A percentile compares a stretch with the other conserved stretches of the same genome.
phyloP scores from a whole-genome alignment of 2,113 vertebrate species.

The Salvelinus fontinalis region DNA sequence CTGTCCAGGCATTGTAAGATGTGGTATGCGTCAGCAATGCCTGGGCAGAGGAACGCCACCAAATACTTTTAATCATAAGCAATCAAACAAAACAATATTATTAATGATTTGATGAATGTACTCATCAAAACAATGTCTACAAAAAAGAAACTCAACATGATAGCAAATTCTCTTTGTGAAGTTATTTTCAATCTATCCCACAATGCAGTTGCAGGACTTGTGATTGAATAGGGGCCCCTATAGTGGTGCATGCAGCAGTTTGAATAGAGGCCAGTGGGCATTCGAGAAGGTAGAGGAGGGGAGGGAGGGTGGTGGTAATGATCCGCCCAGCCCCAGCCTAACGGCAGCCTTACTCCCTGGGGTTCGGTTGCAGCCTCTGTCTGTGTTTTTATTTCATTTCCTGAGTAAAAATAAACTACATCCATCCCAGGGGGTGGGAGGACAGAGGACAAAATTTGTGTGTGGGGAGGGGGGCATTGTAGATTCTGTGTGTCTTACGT shows the following conservation, averaged over 20 bases:
- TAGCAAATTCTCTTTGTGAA: background rate
- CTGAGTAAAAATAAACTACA: conserved; percentile 39
- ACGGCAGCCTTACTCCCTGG: conserved; percentile 32
- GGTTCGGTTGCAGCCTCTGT: conserved; percentile 40
- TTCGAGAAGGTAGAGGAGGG: background rate
- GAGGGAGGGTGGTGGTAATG: background rate
- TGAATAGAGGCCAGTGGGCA: background rate
- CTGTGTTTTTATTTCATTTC: conserved; percentile 44
- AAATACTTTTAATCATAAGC: no score
- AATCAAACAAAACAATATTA: background rate
- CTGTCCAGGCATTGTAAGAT: no score
- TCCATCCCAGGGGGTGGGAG: conserved; percentile 10
- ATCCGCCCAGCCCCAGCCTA: background rate
- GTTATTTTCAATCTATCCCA: background rate
- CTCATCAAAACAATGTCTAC: no score
- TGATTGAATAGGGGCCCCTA: background rate
- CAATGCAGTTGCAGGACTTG: background rate
- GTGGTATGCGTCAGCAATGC: no score
- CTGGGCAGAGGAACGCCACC: no score
- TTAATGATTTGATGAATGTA: background rate
- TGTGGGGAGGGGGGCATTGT: background rate
- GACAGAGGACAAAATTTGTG: background rate
- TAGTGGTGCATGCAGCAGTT: background rate
- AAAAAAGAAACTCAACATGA: no score
- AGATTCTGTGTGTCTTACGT: background rate